Percentiles rank a stretch among this genome's conserved stretches.
Conservation (phyloP, 2,797 vertebrate species). For the Protosalanx chinensis region DNA sequence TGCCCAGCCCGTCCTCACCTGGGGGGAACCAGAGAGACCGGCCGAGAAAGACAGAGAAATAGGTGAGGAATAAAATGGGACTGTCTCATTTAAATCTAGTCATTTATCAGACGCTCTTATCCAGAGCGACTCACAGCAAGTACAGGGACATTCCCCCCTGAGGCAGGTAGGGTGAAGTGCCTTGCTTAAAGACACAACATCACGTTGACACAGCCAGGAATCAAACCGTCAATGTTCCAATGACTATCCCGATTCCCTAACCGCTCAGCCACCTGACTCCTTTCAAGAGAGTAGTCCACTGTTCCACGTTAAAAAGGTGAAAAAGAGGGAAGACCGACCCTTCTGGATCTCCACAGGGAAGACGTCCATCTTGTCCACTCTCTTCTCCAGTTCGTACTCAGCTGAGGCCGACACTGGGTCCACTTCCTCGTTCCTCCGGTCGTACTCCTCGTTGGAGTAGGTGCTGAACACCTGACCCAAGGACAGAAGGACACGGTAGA, state of each 20-base stretch:
- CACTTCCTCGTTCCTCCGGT: slow-evolving; percentile 85
- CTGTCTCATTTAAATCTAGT: too few species aligned
- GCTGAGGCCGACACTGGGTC: slow-evolving; percentile 89
- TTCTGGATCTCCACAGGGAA: slow-evolving; percentile 90
- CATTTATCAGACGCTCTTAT: too few species aligned
- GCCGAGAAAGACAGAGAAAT: neutral
- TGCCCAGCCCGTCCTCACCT: slow-evolving; percentile 87
- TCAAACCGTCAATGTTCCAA: too few species aligned
- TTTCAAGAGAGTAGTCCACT: neutral
- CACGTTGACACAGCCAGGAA: too few species aligned
- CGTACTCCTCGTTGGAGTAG: slow-evolving; percentile 85
- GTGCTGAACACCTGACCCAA: slow-evolving; percentile 80
- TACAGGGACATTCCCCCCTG: too few species aligned
- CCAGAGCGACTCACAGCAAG: too few species aligned
- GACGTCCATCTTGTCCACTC: slow-evolving; percentile 90
- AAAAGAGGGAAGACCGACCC: slow-evolving; percentile 60
- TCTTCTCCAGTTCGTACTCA: slow-evolving; percentile 89
- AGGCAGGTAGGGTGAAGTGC: too few species aligned
- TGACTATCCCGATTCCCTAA: too few species aligned
- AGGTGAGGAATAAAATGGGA: too few species aligned
- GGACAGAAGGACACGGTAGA: slow-evolving; percentile 1
- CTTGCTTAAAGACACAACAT: too few species aligned
- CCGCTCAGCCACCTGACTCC: too few species aligned
- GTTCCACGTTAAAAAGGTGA: neutral
- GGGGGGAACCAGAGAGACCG: neutral